Conservation (phyloP, 2,113 vertebrate genomes). For the Lepisosteus osseus region DNA sequence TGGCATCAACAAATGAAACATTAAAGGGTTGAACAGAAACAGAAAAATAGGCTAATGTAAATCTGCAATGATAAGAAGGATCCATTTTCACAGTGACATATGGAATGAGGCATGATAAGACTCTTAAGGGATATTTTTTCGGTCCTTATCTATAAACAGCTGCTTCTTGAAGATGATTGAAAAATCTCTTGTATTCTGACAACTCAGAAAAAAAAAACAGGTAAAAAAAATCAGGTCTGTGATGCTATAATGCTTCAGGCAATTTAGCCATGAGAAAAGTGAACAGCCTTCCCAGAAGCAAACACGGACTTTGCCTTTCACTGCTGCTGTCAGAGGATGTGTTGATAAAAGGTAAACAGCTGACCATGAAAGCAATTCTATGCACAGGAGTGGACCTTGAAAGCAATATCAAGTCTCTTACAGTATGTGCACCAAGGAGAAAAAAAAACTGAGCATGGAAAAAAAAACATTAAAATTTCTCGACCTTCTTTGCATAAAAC, state of each 20-base stretch:
- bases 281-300: slow-evolving; percentile 13
- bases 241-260: slow-evolving; percentile 30
- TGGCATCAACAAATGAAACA: not conserved
- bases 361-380: too few species aligned
- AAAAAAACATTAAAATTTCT: too few species aligned
- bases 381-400: too few species aligned
- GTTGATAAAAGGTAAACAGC: too few species aligned
- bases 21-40: not conserved
- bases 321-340: not conserved
- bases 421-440: too few species aligned
- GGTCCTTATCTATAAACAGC: slow-evolving; percentile 51
- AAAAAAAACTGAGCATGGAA: too few species aligned
- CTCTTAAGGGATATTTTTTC: slow-evolving; percentile 42
- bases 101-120: slow-evolving; percentile 41
- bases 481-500: too few species aligned
- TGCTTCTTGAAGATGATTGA: slow-evolving; percentile 60
- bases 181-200: slow-evolving; percentile 61
- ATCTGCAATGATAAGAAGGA: slow-evolving; percentile 47
- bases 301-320: not conserved
- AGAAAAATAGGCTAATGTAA: slow-evolving; percentile 38
- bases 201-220: slow-evolving; percentile 47
- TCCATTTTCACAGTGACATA: slow-evolving; percentile 48
- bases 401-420: too few species aligned
- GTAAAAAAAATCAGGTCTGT: slow-evolving; percentile 30
- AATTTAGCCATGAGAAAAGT: slow-evolving; percentile 28